Evolutionary conservation across 2,113 vertebrate species (phyloP).

Genomic region (Menura novaehollandiae): DNA sequence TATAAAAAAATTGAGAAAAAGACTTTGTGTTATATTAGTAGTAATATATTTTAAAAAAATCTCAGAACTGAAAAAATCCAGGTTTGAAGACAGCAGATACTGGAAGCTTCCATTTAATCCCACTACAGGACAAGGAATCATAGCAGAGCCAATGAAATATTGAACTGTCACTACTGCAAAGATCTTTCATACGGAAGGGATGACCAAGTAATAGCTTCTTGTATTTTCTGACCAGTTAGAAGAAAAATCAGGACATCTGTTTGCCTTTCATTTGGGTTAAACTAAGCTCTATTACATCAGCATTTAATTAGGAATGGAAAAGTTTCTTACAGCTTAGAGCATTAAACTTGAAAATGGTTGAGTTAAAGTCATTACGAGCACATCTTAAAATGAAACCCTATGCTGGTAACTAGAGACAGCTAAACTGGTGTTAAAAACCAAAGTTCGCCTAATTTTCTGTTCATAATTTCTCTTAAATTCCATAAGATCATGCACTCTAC

Average conservation of each 20-base stretch:
- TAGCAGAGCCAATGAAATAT: background rate
- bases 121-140: background rate
- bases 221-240: background rate
- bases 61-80: background rate
- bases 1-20: background rate
- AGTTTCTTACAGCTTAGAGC: background rate
- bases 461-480: background rate
- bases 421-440: background rate
- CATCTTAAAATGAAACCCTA: background rate
- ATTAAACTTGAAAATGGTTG: background rate
- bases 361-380: background rate
- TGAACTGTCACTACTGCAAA: background rate
- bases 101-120: background rate
- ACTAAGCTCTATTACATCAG: background rate
- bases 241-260: background rate
- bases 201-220: background rate
- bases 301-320: background rate
- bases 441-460: background rate
- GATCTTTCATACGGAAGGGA: background rate
- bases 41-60: background rate
- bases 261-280: background rate
- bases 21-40: background rate
- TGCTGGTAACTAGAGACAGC: background rate
- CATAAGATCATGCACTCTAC: background rate
- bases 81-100: background rate